Evolutionary conservation across 2,113 vertebrate genomes (phyloP).

Genomic region (Todiramphus saurophagus): DNA sequence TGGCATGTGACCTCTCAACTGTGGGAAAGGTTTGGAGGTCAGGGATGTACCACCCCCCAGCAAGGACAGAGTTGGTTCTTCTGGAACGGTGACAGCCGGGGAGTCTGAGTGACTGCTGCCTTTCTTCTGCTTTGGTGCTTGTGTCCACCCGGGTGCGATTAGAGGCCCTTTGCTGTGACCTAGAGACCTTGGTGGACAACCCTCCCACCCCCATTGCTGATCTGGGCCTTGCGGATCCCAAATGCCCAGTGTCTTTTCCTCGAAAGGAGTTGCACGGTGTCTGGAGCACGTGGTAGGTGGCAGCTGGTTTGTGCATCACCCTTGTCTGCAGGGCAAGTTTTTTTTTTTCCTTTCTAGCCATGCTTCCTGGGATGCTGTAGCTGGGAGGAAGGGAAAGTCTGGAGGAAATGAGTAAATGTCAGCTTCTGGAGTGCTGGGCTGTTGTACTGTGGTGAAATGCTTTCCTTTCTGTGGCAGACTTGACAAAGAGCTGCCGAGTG

Average conservation of each 20-base stretch:
- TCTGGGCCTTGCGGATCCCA: background rate
- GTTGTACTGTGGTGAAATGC: background rate
- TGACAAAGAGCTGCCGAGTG: background rate
- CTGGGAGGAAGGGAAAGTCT: background rate
- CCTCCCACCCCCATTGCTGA: background rate
- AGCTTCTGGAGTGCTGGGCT: background rate
- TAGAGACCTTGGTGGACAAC: background rate
- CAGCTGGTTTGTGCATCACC: background rate
- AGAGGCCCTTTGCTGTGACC: background rate
- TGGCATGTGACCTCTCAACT: background rate
- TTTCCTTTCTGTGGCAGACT: background rate
- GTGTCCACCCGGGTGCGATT: fast-evolving
- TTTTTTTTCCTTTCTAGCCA: background rate
- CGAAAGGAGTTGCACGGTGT: background rate
- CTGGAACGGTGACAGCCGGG: background rate
- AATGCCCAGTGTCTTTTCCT: background rate
- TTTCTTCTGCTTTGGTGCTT: background rate
- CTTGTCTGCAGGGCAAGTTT: background rate
- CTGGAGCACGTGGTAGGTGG: background rate
- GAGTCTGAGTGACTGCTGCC: background rate
- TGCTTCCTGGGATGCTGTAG: background rate
- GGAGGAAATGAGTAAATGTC: background rate
- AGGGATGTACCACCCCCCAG: background rate
- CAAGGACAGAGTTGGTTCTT: background rate
- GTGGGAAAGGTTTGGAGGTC: background rate